phyloP scores from a whole-genome alignment of 2,888 invertebrate genomes.

The Ferdinandea cuprea region DNA sequence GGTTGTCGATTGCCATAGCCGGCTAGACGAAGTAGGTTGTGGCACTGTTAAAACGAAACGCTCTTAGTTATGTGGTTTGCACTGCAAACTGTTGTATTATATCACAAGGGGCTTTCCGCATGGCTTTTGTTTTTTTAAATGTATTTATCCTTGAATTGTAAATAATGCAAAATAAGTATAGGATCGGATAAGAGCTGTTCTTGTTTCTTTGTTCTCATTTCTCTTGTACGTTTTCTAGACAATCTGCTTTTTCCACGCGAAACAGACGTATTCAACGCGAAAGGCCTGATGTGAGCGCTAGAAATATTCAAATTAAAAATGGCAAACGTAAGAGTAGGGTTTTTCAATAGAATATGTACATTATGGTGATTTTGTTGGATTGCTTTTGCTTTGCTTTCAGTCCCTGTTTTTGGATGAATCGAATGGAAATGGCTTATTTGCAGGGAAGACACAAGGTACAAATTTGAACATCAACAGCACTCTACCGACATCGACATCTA shows the following conservation, averaged over 20 bases:
- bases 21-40: conserved; percentile 65
- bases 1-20: conserved; percentile 61
- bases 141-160: conserved; percentile 67
- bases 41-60: conserved; percentile 37
- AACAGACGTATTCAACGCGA: conserved; percentile 33
- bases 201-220: background rate
- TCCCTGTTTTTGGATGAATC: conserved; percentile 82
- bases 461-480: conserved; percentile 75
- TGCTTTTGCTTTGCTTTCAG: conserved; percentile 75
- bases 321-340: conserved; percentile 58
- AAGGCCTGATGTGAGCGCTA: conserved; percentile 63
- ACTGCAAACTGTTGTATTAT: conserved; percentile 52
- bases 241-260: conserved; percentile 70
- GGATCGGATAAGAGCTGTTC: conserved; percentile 22
- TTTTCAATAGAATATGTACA: background rate
- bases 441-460: conserved; percentile 76
- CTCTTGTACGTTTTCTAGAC: conserved; percentile 51
- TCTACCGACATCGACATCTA: conserved; percentile 82
- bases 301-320: conserved; percentile 53
- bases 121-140: conserved; percentile 41
- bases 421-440: conserved; percentile 82
- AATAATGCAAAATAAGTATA: conserved; percentile 29
- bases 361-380: conserved; percentile 10
- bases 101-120: conserved; percentile 23
- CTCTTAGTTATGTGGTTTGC: conserved; percentile 51